Conservation (phyloP, 2,113 vertebrate genomes). For the Erinaceus europaeus region DNA sequence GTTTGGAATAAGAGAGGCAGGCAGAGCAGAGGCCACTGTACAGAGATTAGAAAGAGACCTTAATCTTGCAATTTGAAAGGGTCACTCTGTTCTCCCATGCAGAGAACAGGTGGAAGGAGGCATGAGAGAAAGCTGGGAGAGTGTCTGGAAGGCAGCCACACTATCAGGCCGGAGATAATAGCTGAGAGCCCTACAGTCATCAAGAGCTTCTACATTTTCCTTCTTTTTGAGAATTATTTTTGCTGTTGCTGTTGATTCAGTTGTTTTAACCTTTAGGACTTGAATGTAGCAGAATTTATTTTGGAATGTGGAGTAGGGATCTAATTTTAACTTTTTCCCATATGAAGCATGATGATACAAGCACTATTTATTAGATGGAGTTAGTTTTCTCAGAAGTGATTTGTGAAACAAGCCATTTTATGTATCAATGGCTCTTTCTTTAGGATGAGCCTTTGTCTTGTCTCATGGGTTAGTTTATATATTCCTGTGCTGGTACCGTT, state of each 20-base stretch:
- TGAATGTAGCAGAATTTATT: conserved; percentile 46
- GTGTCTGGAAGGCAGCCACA: not conserved
- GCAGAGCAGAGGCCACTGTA: not conserved
- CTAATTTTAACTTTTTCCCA: conserved; percentile 40
- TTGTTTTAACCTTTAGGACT: conserved; percentile 34
- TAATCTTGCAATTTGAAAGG: not conserved
- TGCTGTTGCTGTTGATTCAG: not conserved
- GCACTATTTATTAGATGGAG: not conserved
- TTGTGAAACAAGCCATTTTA: not conserved
- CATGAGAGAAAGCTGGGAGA: not conserved
- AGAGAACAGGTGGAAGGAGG: not conserved
- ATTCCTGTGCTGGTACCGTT: not conserved
- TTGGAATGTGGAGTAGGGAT: conserved; percentile 5
- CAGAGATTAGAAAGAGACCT: not conserved
- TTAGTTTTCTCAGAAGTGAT: conserved; percentile 5
- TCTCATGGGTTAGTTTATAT: conserved; percentile 16
- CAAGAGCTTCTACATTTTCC: not conserved
- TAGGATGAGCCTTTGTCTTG: not conserved
- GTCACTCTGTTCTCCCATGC: not conserved
- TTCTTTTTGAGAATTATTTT: not conserved
- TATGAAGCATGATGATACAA: not conserved
- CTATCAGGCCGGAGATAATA: not conserved
- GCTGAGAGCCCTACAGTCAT: not conserved
- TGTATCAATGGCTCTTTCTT: not conserved
- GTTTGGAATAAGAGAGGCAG: not conserved